These are phyloP conservation scores for fruit fly (Drosophila melanogaster) DNA, from an alignment of 1,140 invertebrate species.

Conservation along the genomic window DNA sequence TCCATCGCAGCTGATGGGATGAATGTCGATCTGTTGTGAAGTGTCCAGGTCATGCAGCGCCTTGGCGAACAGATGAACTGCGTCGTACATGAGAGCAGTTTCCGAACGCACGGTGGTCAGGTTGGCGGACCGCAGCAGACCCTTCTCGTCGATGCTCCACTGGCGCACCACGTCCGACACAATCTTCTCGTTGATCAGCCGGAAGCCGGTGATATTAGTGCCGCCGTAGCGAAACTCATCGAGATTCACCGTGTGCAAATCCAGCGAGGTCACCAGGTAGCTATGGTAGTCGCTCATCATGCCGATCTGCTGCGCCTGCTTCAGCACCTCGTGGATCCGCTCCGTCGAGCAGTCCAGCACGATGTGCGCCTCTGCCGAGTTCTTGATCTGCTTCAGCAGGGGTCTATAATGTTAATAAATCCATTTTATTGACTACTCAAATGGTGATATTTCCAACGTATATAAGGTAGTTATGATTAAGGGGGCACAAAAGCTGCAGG, in stretches of 20 bases:
- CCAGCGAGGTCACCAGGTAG: slow-evolving; percentile 95
- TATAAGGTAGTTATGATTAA: background rate
- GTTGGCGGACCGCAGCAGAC: slow-evolving; percentile 73
- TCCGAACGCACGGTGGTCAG: slow-evolving; percentile 90
- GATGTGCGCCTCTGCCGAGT: slow-evolving; percentile 95
- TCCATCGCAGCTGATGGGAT: slow-evolving; percentile 94
- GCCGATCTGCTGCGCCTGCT: slow-evolving; percentile 97
- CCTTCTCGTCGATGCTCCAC: slow-evolving; percentile 86
- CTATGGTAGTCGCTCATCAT: slow-evolving; percentile 97
- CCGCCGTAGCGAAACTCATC: slow-evolving; percentile 97
- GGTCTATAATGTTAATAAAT: slow-evolving; percentile 86
- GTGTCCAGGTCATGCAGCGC: slow-evolving; percentile 95
- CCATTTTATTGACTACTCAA: background rate
- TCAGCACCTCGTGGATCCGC: slow-evolving; percentile 92
- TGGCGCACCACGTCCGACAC: slow-evolving; percentile 91
- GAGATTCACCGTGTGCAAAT: slow-evolving; percentile 94
- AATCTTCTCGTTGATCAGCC: slow-evolving; percentile 86
- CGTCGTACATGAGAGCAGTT: slow-evolving; percentile 97
- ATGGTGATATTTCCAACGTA: no score
- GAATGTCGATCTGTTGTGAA: slow-evolving; percentile 95
- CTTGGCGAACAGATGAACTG: slow-evolving; percentile 96
- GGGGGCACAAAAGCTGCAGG: no score
- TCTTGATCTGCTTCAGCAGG: slow-evolving; percentile 95
- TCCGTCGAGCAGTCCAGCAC: slow-evolving; percentile 95
- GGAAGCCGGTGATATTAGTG: slow-evolving; percentile 96